Percentiles rank a stretch among this genome's conserved stretches.
These are phyloP conservation scores for Numenius phaeopus DNA, from an alignment of 2,797 vertebrate genomes.

Conservation along the genomic window DNA sequence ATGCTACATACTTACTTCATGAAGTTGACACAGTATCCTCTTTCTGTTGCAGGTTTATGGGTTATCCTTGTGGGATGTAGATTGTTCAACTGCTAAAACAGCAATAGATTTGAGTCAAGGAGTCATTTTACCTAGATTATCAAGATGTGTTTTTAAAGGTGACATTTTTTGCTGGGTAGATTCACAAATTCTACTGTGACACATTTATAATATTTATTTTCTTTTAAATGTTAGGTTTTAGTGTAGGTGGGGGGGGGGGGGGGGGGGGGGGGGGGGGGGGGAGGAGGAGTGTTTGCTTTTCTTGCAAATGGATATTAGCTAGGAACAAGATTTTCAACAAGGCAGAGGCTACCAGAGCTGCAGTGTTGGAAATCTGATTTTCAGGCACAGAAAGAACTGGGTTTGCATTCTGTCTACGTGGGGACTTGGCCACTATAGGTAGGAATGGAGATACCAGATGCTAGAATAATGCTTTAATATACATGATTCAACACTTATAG, in stretches of 20 bases:
- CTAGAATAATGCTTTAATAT: not conserved
- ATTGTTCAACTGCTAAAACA: not conserved
- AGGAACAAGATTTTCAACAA: not conserved
- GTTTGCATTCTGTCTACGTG: not conserved
- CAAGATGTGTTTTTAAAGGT: not conserved
- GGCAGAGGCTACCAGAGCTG: not conserved
- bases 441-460: not conserved
- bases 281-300: not conserved
- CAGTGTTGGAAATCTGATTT: not conserved
- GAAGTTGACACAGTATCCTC: not conserved
- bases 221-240: not conserved
- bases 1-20: not conserved
- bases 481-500: not conserved
- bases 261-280: no score
- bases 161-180: not conserved
- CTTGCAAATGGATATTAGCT: not conserved
- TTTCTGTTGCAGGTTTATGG: not conserved
- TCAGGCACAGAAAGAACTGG: not conserved
- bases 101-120: not conserved
- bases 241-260: not conserved
- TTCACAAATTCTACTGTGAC: not conserved
- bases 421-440: not conserved
- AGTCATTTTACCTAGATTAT: not conserved
- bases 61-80: not conserved
- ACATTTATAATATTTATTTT: not conserved